phyloP scores from a whole-genome alignment of 2,888 invertebrate species.

The Adineta ricciae region DNA sequence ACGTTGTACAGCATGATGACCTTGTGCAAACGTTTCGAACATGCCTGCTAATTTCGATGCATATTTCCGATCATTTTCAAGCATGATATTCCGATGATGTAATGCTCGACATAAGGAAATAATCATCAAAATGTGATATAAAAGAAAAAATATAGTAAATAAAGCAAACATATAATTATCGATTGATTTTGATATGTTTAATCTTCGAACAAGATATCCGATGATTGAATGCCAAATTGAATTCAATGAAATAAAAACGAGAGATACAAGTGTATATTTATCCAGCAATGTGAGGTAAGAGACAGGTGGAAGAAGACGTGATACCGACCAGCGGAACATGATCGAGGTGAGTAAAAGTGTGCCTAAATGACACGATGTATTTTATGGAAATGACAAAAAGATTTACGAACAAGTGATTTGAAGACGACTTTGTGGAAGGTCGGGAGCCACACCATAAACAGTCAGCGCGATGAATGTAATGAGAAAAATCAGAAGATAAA shows the following conservation, averaged over 20 bases:
- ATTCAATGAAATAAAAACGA: neutral
- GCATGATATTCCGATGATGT: neutral
- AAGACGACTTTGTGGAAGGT: neutral
- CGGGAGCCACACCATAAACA: neutral
- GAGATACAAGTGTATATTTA: slow-evolving; percentile 20
- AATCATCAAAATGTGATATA: neutral
- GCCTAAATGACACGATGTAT: neutral
- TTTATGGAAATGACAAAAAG: neutral
- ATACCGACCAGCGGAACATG: slow-evolving; percentile 6
- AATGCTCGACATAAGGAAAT: neutral
- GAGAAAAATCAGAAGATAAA: slow-evolving; percentile 41
- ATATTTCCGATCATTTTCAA: slow-evolving; percentile 15
- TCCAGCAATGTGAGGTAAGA: slow-evolving; percentile 3
- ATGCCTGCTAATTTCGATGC: neutral
- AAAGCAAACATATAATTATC: neutral
- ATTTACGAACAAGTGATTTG: neutral
- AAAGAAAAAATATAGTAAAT: neutral
- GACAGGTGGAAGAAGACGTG: slow-evolving; percentile 15
- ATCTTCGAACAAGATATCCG: neutral
- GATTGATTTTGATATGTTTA: neutral
- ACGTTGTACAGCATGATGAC: slow-evolving; percentile 2
- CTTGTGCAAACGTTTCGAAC: slow-evolving; percentile 16
- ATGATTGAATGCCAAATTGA: neutral
- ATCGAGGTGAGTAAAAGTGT: neutral
- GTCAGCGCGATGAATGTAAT: neutral